Conservation (phyloP, 1,140 invertebrate genomes). For the Cydia strobilella region DNA sequence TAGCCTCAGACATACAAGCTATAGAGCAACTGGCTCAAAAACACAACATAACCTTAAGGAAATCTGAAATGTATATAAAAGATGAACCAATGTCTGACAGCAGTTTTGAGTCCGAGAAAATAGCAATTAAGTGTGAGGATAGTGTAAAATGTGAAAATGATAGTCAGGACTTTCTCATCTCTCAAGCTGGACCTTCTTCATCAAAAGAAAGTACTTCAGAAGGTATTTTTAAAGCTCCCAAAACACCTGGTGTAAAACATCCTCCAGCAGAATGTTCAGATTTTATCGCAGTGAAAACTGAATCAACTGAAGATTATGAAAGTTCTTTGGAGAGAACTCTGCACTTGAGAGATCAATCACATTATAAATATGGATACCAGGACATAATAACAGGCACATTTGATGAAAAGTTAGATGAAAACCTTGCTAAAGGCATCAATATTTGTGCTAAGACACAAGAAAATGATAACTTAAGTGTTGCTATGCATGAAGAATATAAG, state of each 20-base stretch:
- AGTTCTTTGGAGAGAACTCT: constrained; percentile 35
- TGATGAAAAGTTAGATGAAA: constrained; percentile 68
- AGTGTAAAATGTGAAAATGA: background rate
- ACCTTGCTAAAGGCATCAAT: constrained; percentile 51
- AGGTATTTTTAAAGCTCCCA: background rate
- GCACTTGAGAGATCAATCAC: constrained; percentile 39
- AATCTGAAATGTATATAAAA: constrained; percentile 4
- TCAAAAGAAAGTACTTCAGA: background rate
- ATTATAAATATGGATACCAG: constrained; percentile 71
- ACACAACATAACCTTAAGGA: constrained; percentile 7
- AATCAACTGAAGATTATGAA: constrained; percentile 33
- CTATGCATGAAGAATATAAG: constrained; percentile 56
- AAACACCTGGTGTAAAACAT: constrained; percentile 1
- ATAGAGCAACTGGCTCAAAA: background rate
- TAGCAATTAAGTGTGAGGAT: background rate
- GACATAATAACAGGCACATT: constrained; percentile 73
- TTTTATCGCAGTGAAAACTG: constrained; percentile 42
- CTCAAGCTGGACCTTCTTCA: background rate
- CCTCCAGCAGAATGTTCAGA: constrained; percentile 35
- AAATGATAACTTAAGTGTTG: constrained; percentile 45
- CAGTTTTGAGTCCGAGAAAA: background rate
- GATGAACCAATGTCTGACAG: background rate
- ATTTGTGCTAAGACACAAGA: constrained; percentile 47
- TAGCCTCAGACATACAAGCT: constrained; percentile 8
- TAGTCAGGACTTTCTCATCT: background rate